phyloP scores from a whole-genome alignment of 2,888 invertebrate species.

The Andrena chrysosceles region DNA sequence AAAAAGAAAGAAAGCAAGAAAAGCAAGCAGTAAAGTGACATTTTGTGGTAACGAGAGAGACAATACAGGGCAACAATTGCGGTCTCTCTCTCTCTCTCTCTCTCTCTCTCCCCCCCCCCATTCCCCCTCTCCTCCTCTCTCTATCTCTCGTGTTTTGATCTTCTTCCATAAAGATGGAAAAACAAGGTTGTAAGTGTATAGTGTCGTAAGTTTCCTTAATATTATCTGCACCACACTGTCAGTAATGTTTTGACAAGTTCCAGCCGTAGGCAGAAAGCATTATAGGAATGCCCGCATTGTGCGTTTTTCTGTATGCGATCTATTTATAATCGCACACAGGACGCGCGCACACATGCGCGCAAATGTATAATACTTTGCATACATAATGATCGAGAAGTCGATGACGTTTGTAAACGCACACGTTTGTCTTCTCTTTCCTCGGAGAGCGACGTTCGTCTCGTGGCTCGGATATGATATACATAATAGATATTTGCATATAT shows the following conservation, averaged over 20 bases:
- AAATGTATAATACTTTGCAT: slow-evolving; percentile 4
- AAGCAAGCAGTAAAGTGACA: slow-evolving; percentile 1
- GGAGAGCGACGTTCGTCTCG: slow-evolving; percentile 79
- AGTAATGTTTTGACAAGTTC: slow-evolving; percentile 31
- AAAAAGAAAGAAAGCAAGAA: slow-evolving; percentile 16
- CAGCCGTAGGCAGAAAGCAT: slow-evolving; percentile 64
- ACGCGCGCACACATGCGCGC: slow-evolving; percentile 7
- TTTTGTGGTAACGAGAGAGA: slow-evolving; percentile 27
- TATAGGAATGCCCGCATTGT: not conserved
- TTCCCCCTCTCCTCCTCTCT: too few species aligned
- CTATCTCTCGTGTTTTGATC: slow-evolving; percentile 4
- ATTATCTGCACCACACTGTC: slow-evolving; percentile 50
- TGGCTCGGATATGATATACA: slow-evolving; percentile 88
- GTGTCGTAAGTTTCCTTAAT: slow-evolving; percentile 69
- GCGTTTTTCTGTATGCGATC: slow-evolving; percentile 21
- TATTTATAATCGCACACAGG: slow-evolving; percentile 6
- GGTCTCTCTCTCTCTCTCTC: slow-evolving; percentile 2
- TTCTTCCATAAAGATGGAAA: slow-evolving; percentile 42
- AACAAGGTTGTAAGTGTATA: slow-evolving; percentile 56
- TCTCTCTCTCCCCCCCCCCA: too few species aligned
- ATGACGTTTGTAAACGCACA: not conserved
- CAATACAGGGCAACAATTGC: not conserved
- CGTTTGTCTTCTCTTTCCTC: slow-evolving; percentile 57
- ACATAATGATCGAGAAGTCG: not conserved
- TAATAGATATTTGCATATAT: slow-evolving; percentile 48